Percentiles rank a stretch among this genome's conserved stretches.
Evolutionary conservation across 2,797 vertebrate genomes (phyloP).

Genomic region (Monodelphis domestica): DNA sequence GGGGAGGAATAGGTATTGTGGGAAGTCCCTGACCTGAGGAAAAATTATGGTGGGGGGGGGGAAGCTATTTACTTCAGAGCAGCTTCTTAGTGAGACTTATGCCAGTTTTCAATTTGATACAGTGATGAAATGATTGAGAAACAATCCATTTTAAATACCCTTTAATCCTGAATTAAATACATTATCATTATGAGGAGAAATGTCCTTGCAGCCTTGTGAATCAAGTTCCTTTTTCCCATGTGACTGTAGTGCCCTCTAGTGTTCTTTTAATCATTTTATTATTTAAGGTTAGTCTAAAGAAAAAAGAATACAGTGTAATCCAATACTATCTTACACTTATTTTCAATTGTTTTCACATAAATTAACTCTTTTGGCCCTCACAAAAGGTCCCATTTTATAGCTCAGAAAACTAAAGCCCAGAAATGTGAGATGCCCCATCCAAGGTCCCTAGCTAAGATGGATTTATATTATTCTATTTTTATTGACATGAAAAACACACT

Average conservation of each 20-base stretch:
- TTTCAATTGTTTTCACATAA: constrained; percentile 3
- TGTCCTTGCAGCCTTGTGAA: neutral
- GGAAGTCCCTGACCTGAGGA: neutral
- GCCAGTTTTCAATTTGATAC: neutral
- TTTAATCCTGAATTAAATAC: constrained; percentile 37
- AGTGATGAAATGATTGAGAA: neutral
- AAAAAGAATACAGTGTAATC: neutral
- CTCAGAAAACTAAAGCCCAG: neutral
- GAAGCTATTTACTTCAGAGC: neutral
- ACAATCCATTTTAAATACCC: neutral
- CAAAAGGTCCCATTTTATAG: neutral
- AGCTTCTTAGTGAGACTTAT: neutral
- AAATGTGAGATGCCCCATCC: neutral
- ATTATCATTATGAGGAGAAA: neutral
- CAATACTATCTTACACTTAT: constrained; percentile 9
- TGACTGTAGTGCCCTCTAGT: constrained; percentile 65
- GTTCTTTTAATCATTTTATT: constrained; percentile 27
- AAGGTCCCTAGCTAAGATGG: neutral
- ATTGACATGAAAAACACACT: too few relatives aligned
- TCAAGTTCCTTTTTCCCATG: constrained; percentile 34
- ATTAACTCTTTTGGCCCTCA: neutral
- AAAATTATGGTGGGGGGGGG: neutral
- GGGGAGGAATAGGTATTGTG: neutral
- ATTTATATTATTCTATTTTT: too few relatives aligned
- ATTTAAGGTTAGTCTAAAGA: constrained; percentile 10